Base-by-base conservation (phyloP, 2,888 invertebrate species). In the Agrotis puta region DNA sequence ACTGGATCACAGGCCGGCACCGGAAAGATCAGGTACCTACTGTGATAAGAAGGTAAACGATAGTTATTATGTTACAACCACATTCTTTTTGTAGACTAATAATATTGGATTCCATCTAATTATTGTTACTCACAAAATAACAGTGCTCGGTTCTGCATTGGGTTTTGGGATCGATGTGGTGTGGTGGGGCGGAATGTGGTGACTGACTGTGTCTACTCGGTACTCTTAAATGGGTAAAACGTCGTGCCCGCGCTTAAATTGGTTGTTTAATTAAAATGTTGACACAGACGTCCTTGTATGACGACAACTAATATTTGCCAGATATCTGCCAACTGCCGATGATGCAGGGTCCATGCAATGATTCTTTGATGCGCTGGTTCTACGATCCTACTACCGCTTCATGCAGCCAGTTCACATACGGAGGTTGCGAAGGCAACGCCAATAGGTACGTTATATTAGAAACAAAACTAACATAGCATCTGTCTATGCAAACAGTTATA, bases 381-480 rank as follows among this genome's bases (percentile, higher is more conserved):
- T 98, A 98, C 92, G 97, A 98, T 84, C 91, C 95, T 1, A 88
- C 94, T 2, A 94, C 96, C 0, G 98, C 98, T 85, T 92, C 97
- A 27, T 99, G 98, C 92, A 96, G 97, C 83, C 96, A 97, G 85
- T 99, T 99, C 93, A 97, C 97, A 53, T 99, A 98, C 91, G 98
- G 98, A 58, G 99, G 99, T 39, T 99, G 99, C 89, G 97, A 97
- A 64, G 99, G 99, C 73, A 99, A 99, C 91, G 97, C 97, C 22
- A 99, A 99, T 89, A 97, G 98, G 92, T 99, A 98, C 9, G 39
- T 9, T 39, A 13, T 39, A 11, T 39, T 11, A 11, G 39, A 39
- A 39, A 39, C 39, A 11, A 39, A 39, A 39, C 1, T 39, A 11
- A 1, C 11, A 39, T 39, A 33, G 11, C 39, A 39, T 39, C 39